Base-by-base conservation (phyloP, 2,113 vertebrate genomes). In the Cavia aperea region DNA sequence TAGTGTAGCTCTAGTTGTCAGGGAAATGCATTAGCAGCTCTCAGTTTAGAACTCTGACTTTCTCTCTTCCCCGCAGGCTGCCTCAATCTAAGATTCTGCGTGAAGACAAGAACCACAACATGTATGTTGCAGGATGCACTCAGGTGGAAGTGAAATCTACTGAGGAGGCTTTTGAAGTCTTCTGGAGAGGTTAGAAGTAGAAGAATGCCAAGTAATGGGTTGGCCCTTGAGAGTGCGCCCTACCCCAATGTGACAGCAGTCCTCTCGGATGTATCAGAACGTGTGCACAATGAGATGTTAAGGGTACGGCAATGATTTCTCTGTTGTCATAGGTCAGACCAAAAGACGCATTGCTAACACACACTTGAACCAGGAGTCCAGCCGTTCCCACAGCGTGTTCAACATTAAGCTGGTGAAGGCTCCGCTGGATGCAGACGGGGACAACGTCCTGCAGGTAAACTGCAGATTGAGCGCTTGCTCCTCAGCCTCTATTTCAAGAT, bases 71-170 rank as follows among this genome's bases (percentile, higher is more conserved):
- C 68, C 97, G 89, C 91, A 99, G 99, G 98, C 97, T 98, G 14
- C 99, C 98, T 14, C 99, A 99, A 24, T 99, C 99, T 88, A 99
- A 98, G 97, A 97, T 98, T 63, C 98, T 99, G 3, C 98, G 99
- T 9, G 99, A 99, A 96, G 99, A 99, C 96, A 99, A 99, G 97
- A 99, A 99, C 95, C 99, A 99, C 95, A 99, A 99, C 95, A 99
- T 99, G 99, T 99, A 99, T 19, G 98, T 99, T 54, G 98, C 98
- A 0, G 99, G 99, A 18, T 99, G 99, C 97, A 99, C 98, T 0
- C 99, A 99, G 73, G 97, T 99, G 0, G 99, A 99, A 96, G 99
- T 99, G 33, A 99, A 99, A 95, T 99, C 99, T 7, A 99, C 98
- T 0, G 99, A 99, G 75, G 99, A 97, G 95, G 97, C 97, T 63